Evolutionary conservation across 2,888 invertebrate genomes (phyloP).

Genomic region (Phengaris arion): DNA sequence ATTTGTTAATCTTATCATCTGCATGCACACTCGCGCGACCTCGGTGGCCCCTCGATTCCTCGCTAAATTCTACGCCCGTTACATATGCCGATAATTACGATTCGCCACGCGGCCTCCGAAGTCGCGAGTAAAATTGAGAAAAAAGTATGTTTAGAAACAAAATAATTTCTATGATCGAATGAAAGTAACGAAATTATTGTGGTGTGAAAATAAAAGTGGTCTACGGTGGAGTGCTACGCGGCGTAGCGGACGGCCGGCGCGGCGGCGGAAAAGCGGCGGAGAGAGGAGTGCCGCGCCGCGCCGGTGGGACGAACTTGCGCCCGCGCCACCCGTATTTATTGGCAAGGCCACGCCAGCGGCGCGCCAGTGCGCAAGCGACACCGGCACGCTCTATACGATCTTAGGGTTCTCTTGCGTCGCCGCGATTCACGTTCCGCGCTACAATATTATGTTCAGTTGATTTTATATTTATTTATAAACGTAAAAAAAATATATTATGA

Average conservation of each 20-base stretch:
- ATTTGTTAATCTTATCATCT: conserved; percentile 76
- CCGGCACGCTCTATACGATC: conserved; percentile 70
- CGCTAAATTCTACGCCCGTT: conserved; percentile 61
- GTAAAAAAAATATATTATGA: conserved; percentile 54
- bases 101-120: conserved; percentile 24
- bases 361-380: conserved; percentile 74
- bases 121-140: neutral
- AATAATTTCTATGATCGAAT: neutral
- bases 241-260: conserved; percentile 53
- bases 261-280: conserved; percentile 57
- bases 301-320: conserved; percentile 67
- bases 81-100: conserved; percentile 39
- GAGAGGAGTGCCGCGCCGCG: conserved; percentile 69
- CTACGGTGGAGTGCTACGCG: conserved; percentile 57
- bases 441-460: conserved; percentile 60
- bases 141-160: conserved; percentile 10
- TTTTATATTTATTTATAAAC: conserved; percentile 46
- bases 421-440: conserved; percentile 62
- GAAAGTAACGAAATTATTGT: neutral
- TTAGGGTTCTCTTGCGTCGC: conserved; percentile 55
- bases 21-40: conserved; percentile 69
- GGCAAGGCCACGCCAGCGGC: conserved; percentile 76
- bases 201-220: conserved; percentile 42
- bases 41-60: conserved; percentile 61
- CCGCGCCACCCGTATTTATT: conserved; percentile 73